These are phyloP conservation scores for Mamestra configurata DNA, from an alignment of 1,140 invertebrate species.

Conservation along the genomic window DNA sequence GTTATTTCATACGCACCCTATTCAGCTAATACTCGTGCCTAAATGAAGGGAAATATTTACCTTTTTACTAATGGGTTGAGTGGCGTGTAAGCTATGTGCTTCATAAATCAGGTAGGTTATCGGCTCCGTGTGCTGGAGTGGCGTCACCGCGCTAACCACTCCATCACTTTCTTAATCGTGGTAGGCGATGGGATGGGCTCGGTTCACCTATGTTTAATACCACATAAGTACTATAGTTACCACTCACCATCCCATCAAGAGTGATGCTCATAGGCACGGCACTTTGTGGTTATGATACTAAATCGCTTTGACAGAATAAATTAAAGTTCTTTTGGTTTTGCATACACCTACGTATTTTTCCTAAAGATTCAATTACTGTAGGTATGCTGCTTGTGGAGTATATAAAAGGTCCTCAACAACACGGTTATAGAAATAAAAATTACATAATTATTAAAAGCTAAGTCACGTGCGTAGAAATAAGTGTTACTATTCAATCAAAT, in stretches of 20 bases:
- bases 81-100: not conserved
- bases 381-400: no score
- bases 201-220: not conserved
- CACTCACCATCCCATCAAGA: no score
- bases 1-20: slow-evolving; percentile 8
- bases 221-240: not conserved
- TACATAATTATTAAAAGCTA: not conserved
- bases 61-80: not conserved
- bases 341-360: no score
- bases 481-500: not conserved
- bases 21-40: not conserved
- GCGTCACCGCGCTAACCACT: not conserved
- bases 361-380: no score
- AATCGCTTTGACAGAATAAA: no score
- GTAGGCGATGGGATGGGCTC: not conserved
- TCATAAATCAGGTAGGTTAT: not conserved
- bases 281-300: no score
- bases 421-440: not conserved
- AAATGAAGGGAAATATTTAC: not conserved
- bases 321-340: no score
- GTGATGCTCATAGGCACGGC: no score
- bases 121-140: slow-evolving; percentile 4
- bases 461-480: not conserved
- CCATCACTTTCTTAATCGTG: slow-evolving; percentile 10
- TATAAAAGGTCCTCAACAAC: not conserved